Conservation (phyloP, 2,113 vertebrate genomes). For the Heloderma charlesbogerti region DNA sequence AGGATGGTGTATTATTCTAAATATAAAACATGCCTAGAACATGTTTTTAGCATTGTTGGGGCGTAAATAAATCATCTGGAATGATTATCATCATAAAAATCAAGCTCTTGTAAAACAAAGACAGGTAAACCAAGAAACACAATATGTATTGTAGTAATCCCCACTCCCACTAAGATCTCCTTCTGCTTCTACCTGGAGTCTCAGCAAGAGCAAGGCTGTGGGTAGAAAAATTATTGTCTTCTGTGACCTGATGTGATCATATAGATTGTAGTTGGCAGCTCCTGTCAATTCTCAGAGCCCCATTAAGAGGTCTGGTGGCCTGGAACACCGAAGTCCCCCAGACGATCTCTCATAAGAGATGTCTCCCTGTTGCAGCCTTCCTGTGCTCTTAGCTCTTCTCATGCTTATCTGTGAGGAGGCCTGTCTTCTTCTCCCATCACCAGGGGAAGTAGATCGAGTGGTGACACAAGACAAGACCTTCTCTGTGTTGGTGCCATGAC, state of each 20-base stretch:
- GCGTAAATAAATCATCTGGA: not conserved
- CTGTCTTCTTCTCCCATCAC: no score
- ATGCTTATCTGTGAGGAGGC: no score
- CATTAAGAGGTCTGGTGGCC: not conserved
- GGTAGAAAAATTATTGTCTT: not conserved
- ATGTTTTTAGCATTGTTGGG: not conserved
- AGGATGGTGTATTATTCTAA: not conserved
- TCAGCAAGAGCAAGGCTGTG: not conserved
- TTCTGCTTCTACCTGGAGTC: not conserved
- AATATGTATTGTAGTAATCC: not conserved
- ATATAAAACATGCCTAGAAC: not conserved
- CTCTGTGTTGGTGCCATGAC: no score
- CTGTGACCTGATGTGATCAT: not conserved
- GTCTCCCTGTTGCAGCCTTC: no score
- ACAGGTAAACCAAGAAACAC: not conserved
- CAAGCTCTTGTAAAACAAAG: not conserved
- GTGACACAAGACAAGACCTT: no score
- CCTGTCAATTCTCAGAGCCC: not conserved
- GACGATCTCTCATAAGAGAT: not conserved
- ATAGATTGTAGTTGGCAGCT: not conserved
- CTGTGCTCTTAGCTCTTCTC: no score
- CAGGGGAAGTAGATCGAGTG: no score
- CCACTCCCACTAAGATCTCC: not conserved
- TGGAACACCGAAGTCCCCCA: not conserved
- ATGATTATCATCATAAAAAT: not conserved